Percentiles rank a stretch among this genome's conserved stretches.
Evolutionary conservation across 2,113 vertebrate genomes (phyloP).

Genomic region (Syngnathus scovelli): DNA sequence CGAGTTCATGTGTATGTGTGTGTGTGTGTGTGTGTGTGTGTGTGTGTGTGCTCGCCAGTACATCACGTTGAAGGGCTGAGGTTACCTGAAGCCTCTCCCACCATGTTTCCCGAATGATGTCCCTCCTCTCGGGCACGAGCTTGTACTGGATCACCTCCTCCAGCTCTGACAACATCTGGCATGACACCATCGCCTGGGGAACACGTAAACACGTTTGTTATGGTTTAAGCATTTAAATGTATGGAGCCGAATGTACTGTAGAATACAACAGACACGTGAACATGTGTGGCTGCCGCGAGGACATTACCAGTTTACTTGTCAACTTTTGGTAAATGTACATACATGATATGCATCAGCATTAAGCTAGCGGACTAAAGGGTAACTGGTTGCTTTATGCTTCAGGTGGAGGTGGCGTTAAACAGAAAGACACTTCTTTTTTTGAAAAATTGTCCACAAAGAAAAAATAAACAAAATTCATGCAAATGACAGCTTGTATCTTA

Average conservation of each 20-base stretch:
- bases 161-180: constrained; percentile 97
- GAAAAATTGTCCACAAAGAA: no score
- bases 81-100: constrained; percentile 97
- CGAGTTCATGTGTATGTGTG: constrained; percentile 3
- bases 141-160: constrained; percentile 99
- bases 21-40: neutral
- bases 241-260: neutral
- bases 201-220: constrained; percentile 6
- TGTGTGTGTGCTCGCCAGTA: constrained; percentile 10
- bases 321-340: neutral
- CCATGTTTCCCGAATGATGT: constrained; percentile 98
- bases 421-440: no score
- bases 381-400: no score
- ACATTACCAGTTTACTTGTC: neutral
- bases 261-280: neutral
- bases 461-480: no score
- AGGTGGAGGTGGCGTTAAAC: no score
- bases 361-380: no score
- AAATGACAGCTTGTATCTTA: no score
- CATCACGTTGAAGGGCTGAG: constrained; percentile 17
- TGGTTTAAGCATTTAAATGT: neutral
- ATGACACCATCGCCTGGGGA: constrained; percentile 94
- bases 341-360: no score
- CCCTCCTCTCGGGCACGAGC: constrained; percentile 92
- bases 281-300: neutral